These are phyloP conservation scores for Anagyrus pseudococci DNA, from an alignment of 2,888 invertebrate species.

Conservation along the genomic window DNA sequence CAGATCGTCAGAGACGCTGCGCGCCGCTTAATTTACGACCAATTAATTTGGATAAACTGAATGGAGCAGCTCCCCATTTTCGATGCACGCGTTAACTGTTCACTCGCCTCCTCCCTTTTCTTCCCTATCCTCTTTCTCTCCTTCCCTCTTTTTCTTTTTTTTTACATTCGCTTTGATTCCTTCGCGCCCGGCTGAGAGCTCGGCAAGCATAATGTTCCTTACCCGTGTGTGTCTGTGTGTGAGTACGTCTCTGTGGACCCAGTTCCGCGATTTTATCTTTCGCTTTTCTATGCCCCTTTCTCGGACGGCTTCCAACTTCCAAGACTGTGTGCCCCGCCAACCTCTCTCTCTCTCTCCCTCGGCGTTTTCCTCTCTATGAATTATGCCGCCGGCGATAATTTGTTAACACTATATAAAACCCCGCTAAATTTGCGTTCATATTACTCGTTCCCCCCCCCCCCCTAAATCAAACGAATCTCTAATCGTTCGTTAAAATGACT, in stretches of 20 bases:
- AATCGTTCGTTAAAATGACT: too few species aligned
- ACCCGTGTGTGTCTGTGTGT: not conserved
- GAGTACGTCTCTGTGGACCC: not conserved
- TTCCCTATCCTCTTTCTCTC: conserved; percentile 17
- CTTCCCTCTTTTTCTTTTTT: conserved; percentile 20
- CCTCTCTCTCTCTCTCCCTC: conserved; percentile 9
- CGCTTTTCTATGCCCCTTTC: conserved; percentile 10
- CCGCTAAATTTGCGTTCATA: too few species aligned
- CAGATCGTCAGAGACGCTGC: conserved; percentile 46
- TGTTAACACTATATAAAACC: too few species aligned
- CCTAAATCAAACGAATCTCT: too few species aligned
- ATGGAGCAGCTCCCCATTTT: conserved; percentile 53
- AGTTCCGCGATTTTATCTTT: conserved; percentile 17
- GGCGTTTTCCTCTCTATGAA: not conserved
- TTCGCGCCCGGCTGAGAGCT: conserved; percentile 19
- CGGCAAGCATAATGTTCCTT: too few species aligned
- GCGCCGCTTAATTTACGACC: conserved; percentile 61
- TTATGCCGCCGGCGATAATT: conserved; percentile 25
- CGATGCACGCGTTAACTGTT: conserved; percentile 59
- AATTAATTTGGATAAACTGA: conserved; percentile 63
- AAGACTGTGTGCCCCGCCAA: too few species aligned
- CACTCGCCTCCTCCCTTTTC: conserved; percentile 42
- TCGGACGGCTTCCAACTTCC: not conserved
- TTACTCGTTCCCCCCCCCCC: not conserved
- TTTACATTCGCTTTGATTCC: conserved; percentile 1